Base-by-base conservation (phyloP, 2,113 vertebrate species). In the Zapornia atra region DNA sequence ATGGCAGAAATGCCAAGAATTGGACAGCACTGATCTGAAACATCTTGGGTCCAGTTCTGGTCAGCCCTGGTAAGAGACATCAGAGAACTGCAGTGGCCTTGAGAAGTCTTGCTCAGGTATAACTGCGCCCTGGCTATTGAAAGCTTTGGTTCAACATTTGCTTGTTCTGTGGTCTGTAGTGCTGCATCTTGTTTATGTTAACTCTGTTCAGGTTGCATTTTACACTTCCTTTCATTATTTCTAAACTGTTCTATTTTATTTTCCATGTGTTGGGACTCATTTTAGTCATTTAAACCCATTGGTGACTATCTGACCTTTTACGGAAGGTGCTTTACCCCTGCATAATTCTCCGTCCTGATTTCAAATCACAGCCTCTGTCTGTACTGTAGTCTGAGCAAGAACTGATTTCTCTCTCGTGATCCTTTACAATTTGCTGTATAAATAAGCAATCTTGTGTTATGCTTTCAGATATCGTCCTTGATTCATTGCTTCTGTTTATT, bases 401-500 rank as follows among this genome's bases (percentile, higher is more conserved):
- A 22, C 33, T 40, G 19, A 15, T 76, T 96, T 84, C n/a, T 94
- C 40, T 76, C 21, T 72, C 71, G 33, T 0, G 19, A 31, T 68
- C 38, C 10, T 82, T n/a, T 80, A 40, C 10, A 66, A 19, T 51
- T 56, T 61, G 46, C 70, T 87, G 33, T 70, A 38, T 69, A 86
- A 86, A 79, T 75, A 56, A 42, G 50, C 28, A 69, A 25, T 82
- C 83, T 78, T 83, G 15, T n/a, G 20, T 54, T 84, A 56, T 86
- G 24, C 7, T 64, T 44, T 91, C 48, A 46, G 33, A 60, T 73
- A 57, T 50, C 21, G 36, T 86, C 50, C 16, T 66, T 93, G 87
- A 91, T 82, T 50, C 40, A 82, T 91, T 92, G 33, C 36, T 82
- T 77, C 78, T 86, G 59, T 66, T 86, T 94, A 79, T 68, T 94